phyloP scores from a whole-genome alignment of 2,888 invertebrate species.

The Eupithecia subumbrata region DNA sequence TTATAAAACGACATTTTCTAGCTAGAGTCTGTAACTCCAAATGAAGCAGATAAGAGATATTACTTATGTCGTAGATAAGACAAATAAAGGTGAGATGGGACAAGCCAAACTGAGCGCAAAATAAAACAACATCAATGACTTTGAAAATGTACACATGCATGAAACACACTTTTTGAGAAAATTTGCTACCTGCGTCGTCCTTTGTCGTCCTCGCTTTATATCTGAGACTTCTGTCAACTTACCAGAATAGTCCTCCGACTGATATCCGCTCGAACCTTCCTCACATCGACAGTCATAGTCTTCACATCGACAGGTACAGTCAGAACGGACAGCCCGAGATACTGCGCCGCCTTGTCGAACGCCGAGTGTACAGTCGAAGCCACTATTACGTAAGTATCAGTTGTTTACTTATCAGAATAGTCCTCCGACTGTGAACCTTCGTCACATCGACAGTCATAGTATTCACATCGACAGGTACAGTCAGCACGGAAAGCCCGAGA shows the following conservation, averaged over 20 bases:
- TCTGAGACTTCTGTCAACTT: no score
- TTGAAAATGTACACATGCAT: no score
- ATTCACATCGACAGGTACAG: conserved; percentile 88
- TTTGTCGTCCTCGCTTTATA: no score
- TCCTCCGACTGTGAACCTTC: conserved; percentile 91
- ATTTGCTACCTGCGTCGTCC: no score
- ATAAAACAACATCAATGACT: no score
- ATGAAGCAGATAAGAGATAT: no score
- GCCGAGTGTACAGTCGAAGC: conserved; percentile 97
- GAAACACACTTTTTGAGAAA: no score
- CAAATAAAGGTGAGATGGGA: no score
- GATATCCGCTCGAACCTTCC: conserved; percentile 91
- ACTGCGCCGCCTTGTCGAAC: conserved; percentile 97
- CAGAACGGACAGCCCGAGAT: conserved; percentile 91
- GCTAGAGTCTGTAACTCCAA: no score
- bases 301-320: conserved; percentile 89
- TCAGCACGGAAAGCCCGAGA: conserved; percentile 90
- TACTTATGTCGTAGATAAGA: no score
- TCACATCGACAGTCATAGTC: conserved; percentile 92
- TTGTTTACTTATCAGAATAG: conserved; percentile 92
- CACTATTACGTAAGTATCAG: conserved; percentile 94
- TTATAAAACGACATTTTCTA: no score
- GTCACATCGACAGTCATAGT: conserved; percentile 92
- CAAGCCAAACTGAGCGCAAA: no score
- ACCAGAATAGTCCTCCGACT: conserved; percentile 89